Conservation (phyloP, 2,888 invertebrate genomes). For the Hypomecis punctinalis region DNA sequence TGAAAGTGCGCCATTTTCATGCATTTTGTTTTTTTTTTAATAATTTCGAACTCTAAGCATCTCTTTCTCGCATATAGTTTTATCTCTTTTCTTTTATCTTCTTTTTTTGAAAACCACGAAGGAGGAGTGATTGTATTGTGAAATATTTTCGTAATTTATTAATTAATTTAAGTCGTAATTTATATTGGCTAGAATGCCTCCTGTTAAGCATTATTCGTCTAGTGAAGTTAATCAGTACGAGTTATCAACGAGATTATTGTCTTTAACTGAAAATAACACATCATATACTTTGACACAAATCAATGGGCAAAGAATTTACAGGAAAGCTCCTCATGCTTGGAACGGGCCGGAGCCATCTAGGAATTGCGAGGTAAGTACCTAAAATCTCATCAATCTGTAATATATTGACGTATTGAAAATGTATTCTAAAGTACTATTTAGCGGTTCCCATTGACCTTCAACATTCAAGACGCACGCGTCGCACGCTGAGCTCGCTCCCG, state of each 20-base stretch:
- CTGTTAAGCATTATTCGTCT: slow-evolving; percentile 79
- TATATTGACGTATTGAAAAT: no score
- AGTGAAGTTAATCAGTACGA: slow-evolving; percentile 84
- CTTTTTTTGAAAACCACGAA: slow-evolving; percentile 65
- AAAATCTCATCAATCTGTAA: not conserved
- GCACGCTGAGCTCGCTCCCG: no score
- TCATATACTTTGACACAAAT: slow-evolving; percentile 85
- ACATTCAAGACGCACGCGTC: no score
- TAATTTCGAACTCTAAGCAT: slow-evolving; percentile 28
- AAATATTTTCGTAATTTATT: slow-evolving; percentile 68
- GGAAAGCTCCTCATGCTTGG: slow-evolving; percentile 85
- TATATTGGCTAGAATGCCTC: slow-evolving; percentile 76
- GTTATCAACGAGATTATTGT: slow-evolving; percentile 80
- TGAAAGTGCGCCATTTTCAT: slow-evolving; percentile 55
- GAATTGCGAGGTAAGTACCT: slow-evolving; percentile 85
- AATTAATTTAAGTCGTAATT: slow-evolving; percentile 76
- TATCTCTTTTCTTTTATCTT: slow-evolving; percentile 56
- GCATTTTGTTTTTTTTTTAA: not conserved
- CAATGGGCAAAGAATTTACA: slow-evolving; percentile 89
- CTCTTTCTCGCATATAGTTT: slow-evolving; percentile 42
- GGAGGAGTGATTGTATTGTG: slow-evolving; percentile 54
- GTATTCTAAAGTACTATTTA: no score
- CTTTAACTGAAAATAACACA: slow-evolving; percentile 80
- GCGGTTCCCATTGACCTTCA: no score
- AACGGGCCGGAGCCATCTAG: slow-evolving; percentile 82